Evolutionary conservation across 2,888 invertebrate species (phyloP).

Genomic region (Cephonodes hylas): DNA sequence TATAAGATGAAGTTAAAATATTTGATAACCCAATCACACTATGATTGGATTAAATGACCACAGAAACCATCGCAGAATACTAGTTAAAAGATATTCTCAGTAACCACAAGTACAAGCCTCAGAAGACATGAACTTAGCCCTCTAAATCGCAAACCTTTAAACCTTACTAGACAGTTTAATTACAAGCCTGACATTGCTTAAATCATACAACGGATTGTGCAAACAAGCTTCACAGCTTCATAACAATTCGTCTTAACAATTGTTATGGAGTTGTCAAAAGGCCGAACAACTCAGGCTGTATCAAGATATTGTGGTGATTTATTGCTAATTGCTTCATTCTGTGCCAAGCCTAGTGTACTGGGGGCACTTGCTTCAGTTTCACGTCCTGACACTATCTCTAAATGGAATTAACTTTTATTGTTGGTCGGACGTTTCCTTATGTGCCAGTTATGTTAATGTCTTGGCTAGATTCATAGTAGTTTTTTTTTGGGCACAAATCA

Average conservation of each 20-base stretch:
- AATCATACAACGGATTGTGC: background rate
- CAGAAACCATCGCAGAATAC: too few relatives aligned
- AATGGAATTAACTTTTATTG: background rate
- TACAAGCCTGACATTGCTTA: background rate
- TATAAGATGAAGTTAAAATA: too few relatives aligned
- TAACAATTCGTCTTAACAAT: background rate
- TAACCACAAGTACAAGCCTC: too few relatives aligned
- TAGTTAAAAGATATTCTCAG: too few relatives aligned
- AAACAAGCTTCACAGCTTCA: background rate
- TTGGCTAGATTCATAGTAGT: background rate
- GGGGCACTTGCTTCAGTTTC: background rate
- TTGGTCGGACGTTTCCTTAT: background rate
- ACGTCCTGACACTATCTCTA: background rate
- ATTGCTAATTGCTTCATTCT: constrained; percentile 9
- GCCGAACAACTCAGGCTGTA: background rate
- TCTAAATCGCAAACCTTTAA: background rate
- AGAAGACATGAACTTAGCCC: too few relatives aligned
- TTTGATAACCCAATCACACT: too few relatives aligned
- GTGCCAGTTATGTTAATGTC: background rate
- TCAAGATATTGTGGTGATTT: background rate
- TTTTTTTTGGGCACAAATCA: too few relatives aligned
- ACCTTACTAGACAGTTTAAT: background rate
- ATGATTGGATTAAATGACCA: too few relatives aligned
- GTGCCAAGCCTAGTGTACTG: background rate
- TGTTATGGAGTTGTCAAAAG: constrained; percentile 6